Conservation (phyloP, 2,113 vertebrate species). For the Heptranchias perlo region DNA sequence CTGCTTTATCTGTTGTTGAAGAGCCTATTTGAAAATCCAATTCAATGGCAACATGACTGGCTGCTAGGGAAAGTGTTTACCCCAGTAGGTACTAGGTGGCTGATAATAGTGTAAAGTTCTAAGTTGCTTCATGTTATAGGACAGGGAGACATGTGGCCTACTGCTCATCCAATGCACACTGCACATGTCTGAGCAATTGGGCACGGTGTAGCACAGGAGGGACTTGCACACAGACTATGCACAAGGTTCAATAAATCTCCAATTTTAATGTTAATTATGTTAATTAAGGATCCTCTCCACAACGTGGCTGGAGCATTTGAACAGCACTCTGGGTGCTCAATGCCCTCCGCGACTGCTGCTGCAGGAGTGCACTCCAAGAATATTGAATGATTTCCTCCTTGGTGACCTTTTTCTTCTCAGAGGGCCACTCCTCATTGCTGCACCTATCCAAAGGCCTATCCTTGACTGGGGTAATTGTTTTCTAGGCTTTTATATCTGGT, state of each 20-base stretch:
- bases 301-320: neutral
- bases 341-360: neutral
- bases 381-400: neutral
- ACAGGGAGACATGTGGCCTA: neutral
- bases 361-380: neutral
- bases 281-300: neutral
- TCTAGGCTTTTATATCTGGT: no score
- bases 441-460: neutral
- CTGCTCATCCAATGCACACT: neutral
- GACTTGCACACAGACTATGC: neutral
- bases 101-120: neutral
- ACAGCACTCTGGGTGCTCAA: neutral
- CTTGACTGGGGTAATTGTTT: neutral
- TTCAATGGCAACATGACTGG: neutral
- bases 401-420: neutral
- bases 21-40: neutral
- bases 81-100: neutral
- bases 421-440: neutral
- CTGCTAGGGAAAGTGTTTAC: neutral
- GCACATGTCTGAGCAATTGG: neutral
- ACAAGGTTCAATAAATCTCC: neutral
- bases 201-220: neutral
- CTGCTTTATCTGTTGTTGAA: neutral
- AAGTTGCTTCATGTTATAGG: neutral
- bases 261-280: neutral